Base-by-base conservation (phyloP, 1,140 invertebrate species). In the fruit fly (Drosophila melanogaster) region DNA sequence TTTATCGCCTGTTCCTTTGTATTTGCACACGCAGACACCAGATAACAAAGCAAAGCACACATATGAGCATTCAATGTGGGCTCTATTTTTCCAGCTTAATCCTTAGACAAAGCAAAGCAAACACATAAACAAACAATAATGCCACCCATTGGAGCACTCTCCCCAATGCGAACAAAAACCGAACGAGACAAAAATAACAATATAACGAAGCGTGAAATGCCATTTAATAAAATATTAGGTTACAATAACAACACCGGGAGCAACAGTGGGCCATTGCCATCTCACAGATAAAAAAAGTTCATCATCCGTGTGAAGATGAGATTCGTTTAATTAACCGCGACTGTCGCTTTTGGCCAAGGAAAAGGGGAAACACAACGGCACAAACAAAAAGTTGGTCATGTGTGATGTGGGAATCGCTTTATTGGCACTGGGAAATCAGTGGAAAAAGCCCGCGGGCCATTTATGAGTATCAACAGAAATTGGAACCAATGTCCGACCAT, bases 161-260 rank as follows among this genome's bases (percentile, higher is more conserved):
- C 14, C 49, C 41, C 30, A 43, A 24, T 33, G 66, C 40, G 67
- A 55, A 70, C 49, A 67, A 56, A 49, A n/a, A 14, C 15, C 44
- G 22, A 33, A 12, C 17, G 37, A 61, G 71, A 57, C 51, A 72
- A 58, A 65, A 72, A 81, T 19, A 44, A 44, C 4, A 8, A 41
- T 15, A 44, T 69, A 73, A 33, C 46, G 59, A 51, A 81, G 78
- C 83, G 81, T 86, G 81, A 86, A 81, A 87, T 81, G 50, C 69
- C 78, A 78, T 87, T 81, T 64, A 87, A 86, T 81, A 81, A 86
- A 81, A 87, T 87, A 86, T 86, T 64, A 79, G 67, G 38, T 87
- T 79, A 81, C 79, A 81, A 81, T 47, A 86, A 87, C 71, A 80
- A 65, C 4, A 64, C 35, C 53, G 37, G 43, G 33, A 11, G 57